Conservation (phyloP, 2,113 vertebrate species). For the Anarhynchus alexandrinus region DNA sequence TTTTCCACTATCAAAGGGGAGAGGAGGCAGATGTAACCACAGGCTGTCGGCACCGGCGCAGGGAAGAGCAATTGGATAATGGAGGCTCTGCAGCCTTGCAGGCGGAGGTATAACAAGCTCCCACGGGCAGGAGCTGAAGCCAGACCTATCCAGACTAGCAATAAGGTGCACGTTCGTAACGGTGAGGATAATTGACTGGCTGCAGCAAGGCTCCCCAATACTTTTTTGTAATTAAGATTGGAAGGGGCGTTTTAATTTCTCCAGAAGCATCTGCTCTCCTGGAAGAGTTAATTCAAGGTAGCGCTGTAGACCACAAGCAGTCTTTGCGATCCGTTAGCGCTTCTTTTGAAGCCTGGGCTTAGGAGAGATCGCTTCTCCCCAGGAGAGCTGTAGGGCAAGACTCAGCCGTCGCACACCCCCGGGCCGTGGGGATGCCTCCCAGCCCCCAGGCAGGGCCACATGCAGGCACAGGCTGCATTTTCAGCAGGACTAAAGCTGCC, state of each 20-base stretch:
- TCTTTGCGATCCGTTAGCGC: neutral
- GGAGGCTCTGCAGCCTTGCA: neutral
- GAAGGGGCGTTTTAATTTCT: neutral
- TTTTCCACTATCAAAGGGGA: neutral
- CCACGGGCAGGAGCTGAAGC: neutral
- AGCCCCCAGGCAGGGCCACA: neutral
- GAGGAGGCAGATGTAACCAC: neutral
- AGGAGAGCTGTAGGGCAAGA: neutral
- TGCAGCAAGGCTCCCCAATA: neutral
- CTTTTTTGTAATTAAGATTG: neutral
- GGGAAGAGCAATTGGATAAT: neutral
- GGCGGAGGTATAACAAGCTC: constrained; percentile 31
- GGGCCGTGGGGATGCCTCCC: neutral
- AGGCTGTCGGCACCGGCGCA: neutral
- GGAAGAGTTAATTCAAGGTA: neutral
- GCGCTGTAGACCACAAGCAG: neutral
- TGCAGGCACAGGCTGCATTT: fast-evolving
- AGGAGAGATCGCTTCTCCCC: neutral
- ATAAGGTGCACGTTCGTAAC: neutral
- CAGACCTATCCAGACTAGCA: neutral
- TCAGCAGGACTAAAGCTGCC: neutral
- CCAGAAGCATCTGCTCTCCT: neutral
- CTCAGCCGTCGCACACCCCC: neutral
- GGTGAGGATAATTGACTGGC: neutral
- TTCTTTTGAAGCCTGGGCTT: neutral